phyloP scores from a whole-genome alignment of 2,797 vertebrate species.

The Danio kyathit region DNA sequence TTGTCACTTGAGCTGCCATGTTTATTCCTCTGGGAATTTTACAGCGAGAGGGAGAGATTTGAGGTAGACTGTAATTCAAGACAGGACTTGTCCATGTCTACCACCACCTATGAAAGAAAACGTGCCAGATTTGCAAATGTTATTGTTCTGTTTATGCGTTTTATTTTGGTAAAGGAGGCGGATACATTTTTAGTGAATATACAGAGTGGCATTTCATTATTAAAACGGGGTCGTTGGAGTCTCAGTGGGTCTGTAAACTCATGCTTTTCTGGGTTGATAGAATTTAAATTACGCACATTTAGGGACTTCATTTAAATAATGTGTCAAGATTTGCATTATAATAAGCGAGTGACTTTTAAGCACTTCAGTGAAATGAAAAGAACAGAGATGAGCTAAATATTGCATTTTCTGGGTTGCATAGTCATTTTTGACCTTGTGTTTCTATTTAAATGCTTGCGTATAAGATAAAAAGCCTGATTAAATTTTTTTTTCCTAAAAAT shows the following conservation, averaged over 20 bases:
- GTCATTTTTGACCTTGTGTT: not conserved
- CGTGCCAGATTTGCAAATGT: not conserved
- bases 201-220: conserved; percentile 10
- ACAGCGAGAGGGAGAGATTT: conserved; percentile 9
- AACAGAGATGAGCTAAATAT: not conserved
- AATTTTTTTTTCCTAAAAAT: not conserved
- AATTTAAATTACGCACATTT: conserved; percentile 56
- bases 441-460: not conserved
- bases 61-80: conserved; percentile 19
- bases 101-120: not conserved
- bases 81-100: conserved; percentile 10
- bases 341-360: conserved; percentile 29
- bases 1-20: conserved; percentile 61
- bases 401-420: not conserved
- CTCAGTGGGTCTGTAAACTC: conserved; percentile 31
- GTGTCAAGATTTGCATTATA: conserved; percentile 49
- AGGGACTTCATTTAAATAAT: conserved; percentile 44
- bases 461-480: too few relatives aligned
- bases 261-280: conserved; percentile 39
- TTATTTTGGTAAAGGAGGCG: not conserved
- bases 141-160: conserved; percentile 1
- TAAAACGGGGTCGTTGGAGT: not conserved
- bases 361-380: not conserved
- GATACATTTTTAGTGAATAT: conserved; percentile 1
- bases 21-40: conserved; percentile 55